A percentile compares a stretch with the other conserved stretches of the same genome.
phyloP scores from a whole-genome alignment of 1,140 invertebrate species.

The Drosophila dunni region DNA sequence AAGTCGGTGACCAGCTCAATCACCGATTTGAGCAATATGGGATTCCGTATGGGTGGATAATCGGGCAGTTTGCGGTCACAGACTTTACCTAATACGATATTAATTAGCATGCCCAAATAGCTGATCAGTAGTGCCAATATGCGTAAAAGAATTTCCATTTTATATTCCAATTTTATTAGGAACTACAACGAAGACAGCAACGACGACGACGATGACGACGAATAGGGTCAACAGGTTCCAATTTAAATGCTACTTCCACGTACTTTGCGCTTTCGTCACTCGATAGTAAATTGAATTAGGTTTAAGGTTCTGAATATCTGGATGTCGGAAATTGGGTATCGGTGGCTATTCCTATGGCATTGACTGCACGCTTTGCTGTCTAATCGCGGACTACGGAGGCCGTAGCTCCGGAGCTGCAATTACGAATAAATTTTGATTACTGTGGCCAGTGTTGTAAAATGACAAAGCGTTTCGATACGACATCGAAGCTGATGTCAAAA shows the following conservation, averaged over 20 bases:
- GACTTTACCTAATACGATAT: slow-evolving; percentile 37
- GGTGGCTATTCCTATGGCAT: not conserved
- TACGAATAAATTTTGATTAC: slow-evolving; percentile 20
- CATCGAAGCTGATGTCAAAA: slow-evolving; percentile 4
- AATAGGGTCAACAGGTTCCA: slow-evolving; percentile 36
- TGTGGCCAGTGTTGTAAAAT: slow-evolving; percentile 22
- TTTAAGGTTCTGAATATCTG: not conserved
- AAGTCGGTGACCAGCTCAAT: slow-evolving; percentile 58
- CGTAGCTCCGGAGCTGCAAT: not conserved
- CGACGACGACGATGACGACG: too few relatives aligned
- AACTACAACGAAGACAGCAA: not conserved
- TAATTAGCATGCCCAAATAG: slow-evolving; percentile 50
- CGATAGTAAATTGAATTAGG: not conserved
- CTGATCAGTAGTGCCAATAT: slow-evolving; percentile 55
- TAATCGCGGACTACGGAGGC: slow-evolving; percentile 45
- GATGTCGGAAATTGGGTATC: not conserved
- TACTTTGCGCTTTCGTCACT: slow-evolving; percentile 37
- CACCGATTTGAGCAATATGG: slow-evolving; percentile 61
- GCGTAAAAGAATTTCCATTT: slow-evolving; percentile 65
- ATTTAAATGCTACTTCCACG: slow-evolving; percentile 30
- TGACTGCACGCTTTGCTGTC: slow-evolving; percentile 37
- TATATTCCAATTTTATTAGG: not conserved
- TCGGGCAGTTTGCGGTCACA: slow-evolving; percentile 40
- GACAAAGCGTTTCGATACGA: not conserved
- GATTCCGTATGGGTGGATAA: slow-evolving; percentile 60